Evolutionary conservation across 2,113 vertebrate species (phyloP), one percentile per base, ranked within the genome.

Genomic region (Pteronura brasiliensis): DNA sequence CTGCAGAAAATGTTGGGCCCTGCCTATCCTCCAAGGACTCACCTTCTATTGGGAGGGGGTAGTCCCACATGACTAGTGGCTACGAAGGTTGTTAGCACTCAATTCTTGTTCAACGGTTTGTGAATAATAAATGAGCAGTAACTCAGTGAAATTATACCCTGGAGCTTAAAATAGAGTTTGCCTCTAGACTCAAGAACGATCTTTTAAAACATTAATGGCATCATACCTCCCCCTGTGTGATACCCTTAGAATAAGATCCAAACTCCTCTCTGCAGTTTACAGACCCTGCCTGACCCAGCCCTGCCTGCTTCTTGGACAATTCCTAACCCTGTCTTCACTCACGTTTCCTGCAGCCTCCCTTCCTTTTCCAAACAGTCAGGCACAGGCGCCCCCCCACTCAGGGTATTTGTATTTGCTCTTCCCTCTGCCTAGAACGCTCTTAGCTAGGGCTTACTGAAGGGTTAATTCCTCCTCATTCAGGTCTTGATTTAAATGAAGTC

Each of bases 101-200:
- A 23, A 17, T 92, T 80, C 86, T 79, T 72, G 2, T 65, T 63
- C 15, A 4, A 76, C 31, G 31, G 31, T 36, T 85, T 96, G 34
- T 92, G 71, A 84, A 65, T 84, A 74, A 95, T 79, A 89, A 96
- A 79, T 80, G 39, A 87, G 18, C 5, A 10, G 39, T 42, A 63
- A 25, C 20, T 93, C 80, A 77, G 55, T 39, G 7, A 72, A 85
- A 65, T 83, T 49, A 55, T 17, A 67, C 21, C 23, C 52, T 15
- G 77, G 27, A 36, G 15, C 65, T 94, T 81, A 65, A 92, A 59
- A 89, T 13, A n/a, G 31, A 80, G 20, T 36, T 57, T 57, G 61
- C 59, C 57, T 86, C 25, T 65, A 65, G 52, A 63, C 34, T 67
- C 49, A 63, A 47, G 18, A 27, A 21, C 44, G 39, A 72, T 80